Evolutionary conservation across 2,113 vertebrate species (phyloP), one percentile per base, ranked within the genome.

Genomic region (Spizaetus ornatus): DNA sequence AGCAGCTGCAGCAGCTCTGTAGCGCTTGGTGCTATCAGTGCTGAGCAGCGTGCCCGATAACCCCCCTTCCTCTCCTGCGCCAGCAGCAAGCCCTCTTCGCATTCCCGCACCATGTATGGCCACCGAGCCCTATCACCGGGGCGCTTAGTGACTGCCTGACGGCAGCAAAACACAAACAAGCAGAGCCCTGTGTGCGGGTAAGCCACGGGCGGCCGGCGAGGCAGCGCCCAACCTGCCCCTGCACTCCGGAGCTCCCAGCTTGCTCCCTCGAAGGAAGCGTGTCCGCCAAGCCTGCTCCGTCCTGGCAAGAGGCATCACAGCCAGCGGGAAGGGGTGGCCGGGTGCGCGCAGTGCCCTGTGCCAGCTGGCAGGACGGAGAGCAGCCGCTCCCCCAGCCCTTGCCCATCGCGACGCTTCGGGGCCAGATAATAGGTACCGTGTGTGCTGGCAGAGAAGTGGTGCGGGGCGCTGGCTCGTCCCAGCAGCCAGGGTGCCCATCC

Each of bases 31-130:
- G 86, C 91, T 89, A 18, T 86, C 90, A 17, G 91, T 5, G 88
- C 88, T 3, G 43, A 3, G 66, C 72, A 55, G 91, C 58, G 53
- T 1, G 4, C 70, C 63, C 3, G 61, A 79, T 93, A 85, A 72
- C 90, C 86, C 66, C 65, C 32, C 29, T 3, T 12, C 6, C 58
- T 8, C 14, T 48, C 14, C 77, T 7, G 32, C 7, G 53, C 74
- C 82, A 20, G 91, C 95, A 87, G 55, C 17, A 0, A 87, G 61
- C 58, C 77, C 81, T 78, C 45, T 13, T 18, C 3, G 1, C 6
- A 42, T 43, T 45, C 88, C 90, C 2, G 2, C 81, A 6, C 97
- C 97, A 89, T 95, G 86, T 97, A 97, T 89, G 96, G 97, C 23
- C 72, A 56, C 29, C 3, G 6, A 79, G 73, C 65, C 36, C 56